Evolutionary conservation across 2,113 vertebrate species (phyloP).

Genomic region (Larimichthys polyactis): DNA sequence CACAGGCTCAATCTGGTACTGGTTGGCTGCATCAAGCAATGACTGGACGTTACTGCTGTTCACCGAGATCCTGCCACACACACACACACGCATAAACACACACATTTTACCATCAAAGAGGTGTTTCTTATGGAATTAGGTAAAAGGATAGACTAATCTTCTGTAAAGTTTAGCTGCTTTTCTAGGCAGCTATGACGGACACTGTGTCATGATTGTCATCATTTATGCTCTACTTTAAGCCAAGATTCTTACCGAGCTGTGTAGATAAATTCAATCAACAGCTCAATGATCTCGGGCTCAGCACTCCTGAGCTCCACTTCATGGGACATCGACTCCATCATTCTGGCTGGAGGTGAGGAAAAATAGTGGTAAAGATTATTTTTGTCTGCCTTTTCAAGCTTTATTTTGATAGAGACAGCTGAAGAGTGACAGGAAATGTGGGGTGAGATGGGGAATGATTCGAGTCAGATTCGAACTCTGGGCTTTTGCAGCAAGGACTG

Average conservation of each 20-base stretch:
- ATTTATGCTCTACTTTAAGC: background rate
- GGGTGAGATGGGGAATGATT: too few relatives aligned
- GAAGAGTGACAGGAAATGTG: too few relatives aligned
- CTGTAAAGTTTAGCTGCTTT: background rate
- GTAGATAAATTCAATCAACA: conserved; percentile 97
- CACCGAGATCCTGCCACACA: conserved; percentile 91
- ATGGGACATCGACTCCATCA: conserved; percentile 96
- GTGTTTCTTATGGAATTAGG: background rate
- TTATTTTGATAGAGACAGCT: too few relatives aligned
- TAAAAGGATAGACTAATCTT: background rate
- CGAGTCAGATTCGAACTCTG: too few relatives aligned
- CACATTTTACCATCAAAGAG: background rate
- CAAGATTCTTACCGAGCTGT: conserved; percentile 89
- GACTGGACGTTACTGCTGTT: conserved; percentile 99
- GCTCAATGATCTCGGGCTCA: conserved; percentile 96
- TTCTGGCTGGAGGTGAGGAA: conserved; percentile 87
- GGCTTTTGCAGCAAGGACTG: too few relatives aligned
- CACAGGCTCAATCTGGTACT: conserved; percentile 98
- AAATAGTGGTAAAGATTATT: background rate
- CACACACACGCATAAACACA: conserved; percentile 12
- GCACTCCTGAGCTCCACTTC: conserved; percentile 97
- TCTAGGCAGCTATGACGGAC: background rate
- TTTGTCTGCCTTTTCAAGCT: too few relatives aligned
- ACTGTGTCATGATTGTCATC: background rate
- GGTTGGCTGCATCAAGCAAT: conserved; percentile 96